Base-by-base conservation (phyloP, 1,140 invertebrate genomes). In the Brachionus paranguensis region DNA sequence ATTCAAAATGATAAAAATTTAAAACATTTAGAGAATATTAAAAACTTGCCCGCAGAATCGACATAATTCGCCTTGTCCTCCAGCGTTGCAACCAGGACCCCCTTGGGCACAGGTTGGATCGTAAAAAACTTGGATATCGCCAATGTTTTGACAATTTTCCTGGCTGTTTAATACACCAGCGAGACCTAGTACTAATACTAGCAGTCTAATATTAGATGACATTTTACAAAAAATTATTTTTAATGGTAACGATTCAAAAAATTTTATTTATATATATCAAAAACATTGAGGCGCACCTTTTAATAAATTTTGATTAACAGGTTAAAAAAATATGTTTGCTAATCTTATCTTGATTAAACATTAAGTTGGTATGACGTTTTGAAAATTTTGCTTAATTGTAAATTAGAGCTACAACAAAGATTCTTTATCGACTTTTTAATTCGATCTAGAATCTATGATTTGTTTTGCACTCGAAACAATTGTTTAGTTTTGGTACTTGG, bases 101-200 rank as follows among this genome's bases (percentile, higher is more conserved):
- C 72, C 72, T 10, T 24, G 7, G 24, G 72, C 72, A 12, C 72
- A 76, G 6, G 17, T 50, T n/a, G 72, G 72, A n/a, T 76, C 72
- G 33, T 76, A 76, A 24, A 50, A 76, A 6, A 76, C 72, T 76
- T 76, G 72, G 20, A 76, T 76, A 12, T 24, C 20, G 20, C 72
- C 72, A 3, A 76, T 20, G 27, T 76, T 76, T 50, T 45, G 24
- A n/a, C 72, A 76, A 20, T 72, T n/a, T 72, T 72, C n/a, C 17
- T 72, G 68, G 41, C 12, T 6, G 11, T 43, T 43, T 72, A 72
- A 17, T 20, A 10, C 12, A 20, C 17, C 33, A 43, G 41, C 5
- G 10, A 72, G 41, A 20, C 68, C 33, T 14, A 72, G 8, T 17
- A 41, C 6, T 10, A 60, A 24, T 20, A 60, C 6, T 24, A 60